Base-by-base conservation (phyloP, 37 sponge, comb jelly and placozoan species). In the Bolinopsis microptera region DNA sequence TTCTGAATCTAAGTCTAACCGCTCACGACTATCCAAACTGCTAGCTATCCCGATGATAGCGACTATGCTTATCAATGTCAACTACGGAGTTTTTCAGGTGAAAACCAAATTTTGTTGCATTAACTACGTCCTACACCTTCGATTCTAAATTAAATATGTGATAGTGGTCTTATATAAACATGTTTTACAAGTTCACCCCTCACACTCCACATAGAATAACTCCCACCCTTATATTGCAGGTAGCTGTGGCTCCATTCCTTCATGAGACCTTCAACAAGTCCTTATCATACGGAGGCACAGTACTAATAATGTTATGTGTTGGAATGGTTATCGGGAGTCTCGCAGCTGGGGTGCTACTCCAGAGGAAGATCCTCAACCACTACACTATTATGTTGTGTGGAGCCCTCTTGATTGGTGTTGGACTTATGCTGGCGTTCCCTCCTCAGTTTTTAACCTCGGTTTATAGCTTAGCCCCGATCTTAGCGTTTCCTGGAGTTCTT, bases 81-180 rank as follows among this genome's bases (percentile, higher is more conserved):
- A 80, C 83, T 80, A 80, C 38, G 83, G 83, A 80, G 83, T 27
- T 34, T 23, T 80, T 1, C 83, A 80, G 83, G 83, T 80, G 22
- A 74, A 27, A 13, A 18, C 13, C 18, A 67, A 22, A 18, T 22
- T n/a, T n/a, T n/a, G n/a, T n/a, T n/a, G n/a, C n/a, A n/a, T n/a
- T n/a, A n/a, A n/a, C n/a, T n/a, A n/a, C n/a, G n/a, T n/a, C n/a
- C n/a, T n/a, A n/a, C n/a, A n/a, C n/a, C n/a, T n/a, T n/a, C n/a
- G n/a, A n/a, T n/a, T n/a, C n/a, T n/a, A n/a, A n/a, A n/a, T n/a
- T n/a, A n/a, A n/a, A n/a, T n/a, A n/a, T n/a, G n/a, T n/a, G n/a
- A n/a, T n/a, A n/a, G n/a, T n/a, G n/a, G n/a, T n/a, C n/a, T n/a
- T n/a, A n/a, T n/a, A n/a, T n/a, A n/a, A n/a, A n/a, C n/a, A n/a